Base-by-base conservation (phyloP, 2,888 invertebrate genomes). In the Lasioglossum oenotherae region DNA sequence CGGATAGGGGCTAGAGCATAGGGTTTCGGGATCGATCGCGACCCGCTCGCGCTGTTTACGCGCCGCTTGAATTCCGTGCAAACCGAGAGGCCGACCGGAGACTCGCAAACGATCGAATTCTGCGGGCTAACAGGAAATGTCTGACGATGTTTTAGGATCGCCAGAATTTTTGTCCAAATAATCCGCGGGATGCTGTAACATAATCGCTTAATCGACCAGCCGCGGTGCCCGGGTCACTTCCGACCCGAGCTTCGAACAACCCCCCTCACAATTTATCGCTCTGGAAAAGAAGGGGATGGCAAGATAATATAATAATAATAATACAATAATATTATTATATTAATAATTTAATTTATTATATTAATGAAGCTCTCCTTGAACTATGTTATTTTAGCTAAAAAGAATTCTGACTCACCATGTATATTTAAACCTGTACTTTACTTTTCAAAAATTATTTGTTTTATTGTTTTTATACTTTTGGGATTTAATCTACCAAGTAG, bases 11-110 rank as follows among this genome's bases (percentile, higher is more conserved):
- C 12, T 71, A n/a, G 23, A 23, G 19, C 19, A 35, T 49, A n/a
- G 57, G 73, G 38, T 69, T 44, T 23, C 38, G 41, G 35, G 83
- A 84, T 84, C 84, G 78, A 84, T 84, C 71, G 69, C 69, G 57
- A 19, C 57, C 31, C 64, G 31, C 64, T 16, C 60, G 71, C 67
- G 35, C 67, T 83, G 84, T 84, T 84, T 78, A 84, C 78, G 69
- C 74, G 67, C 38, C 53, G 31, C 38, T 82, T 49, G 57, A 60
- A n/a, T 64, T 75, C n/a, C 49, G n/a, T 23, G 67, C 53, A n/a
- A 57, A 60, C 80, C 49, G 35, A 49, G 19, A 12, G n/a, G 31
- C 38, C 38, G 41, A n/a, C 71, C 38, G 71, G 38, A 71, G 71
- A 31, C 64, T 31, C 64, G 64, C 64, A 23, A 71, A 71, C 71